Percentiles rank a stretch among this genome's conserved stretches.
These are phyloP conservation scores for Morus bassanus DNA, from an alignment of 2,797 vertebrate species.

Conservation along the genomic window DNA sequence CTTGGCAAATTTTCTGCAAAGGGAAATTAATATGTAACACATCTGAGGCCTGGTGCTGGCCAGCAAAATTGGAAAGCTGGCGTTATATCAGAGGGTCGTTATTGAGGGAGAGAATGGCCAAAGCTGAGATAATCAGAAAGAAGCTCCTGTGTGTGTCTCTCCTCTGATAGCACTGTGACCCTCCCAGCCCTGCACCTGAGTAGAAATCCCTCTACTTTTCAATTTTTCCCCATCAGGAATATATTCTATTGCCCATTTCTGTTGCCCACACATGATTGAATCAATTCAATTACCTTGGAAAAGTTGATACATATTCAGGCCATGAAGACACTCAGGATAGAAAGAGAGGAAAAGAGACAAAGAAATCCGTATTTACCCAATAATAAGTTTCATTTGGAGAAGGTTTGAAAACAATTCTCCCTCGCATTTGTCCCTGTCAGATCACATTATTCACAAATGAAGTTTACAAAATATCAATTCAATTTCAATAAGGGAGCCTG, in stretches of 20 bases:
- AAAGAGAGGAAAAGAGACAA: conserved; percentile 81
- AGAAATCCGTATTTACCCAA: conserved; percentile 94
- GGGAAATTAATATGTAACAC: conserved; percentile 99
- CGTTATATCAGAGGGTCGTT: conserved; percentile 83
- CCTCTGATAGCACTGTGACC: conserved; percentile 80
- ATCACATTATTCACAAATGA: conserved; percentile 99
- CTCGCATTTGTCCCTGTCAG: conserved; percentile 99
- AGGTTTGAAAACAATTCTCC: conserved; percentile 98
- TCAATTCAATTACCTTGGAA: conserved; percentile 95
- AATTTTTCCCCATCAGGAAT: conserved; percentile 88
- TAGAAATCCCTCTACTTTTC: conserved; percentile 79
- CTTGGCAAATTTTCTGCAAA: conserved; percentile 89
- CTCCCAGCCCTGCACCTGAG: conserved; percentile 58
- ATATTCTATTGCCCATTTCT: conserved; percentile 89
- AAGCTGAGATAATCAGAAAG: conserved; percentile 88
- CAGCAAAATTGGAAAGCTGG: conserved; percentile 86
- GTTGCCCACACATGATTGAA: conserved; percentile 90
- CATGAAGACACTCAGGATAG: conserved; percentile 71
- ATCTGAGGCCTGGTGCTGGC: conserved; percentile 85
- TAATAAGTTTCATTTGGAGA: conserved; percentile 99
- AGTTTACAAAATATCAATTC: conserved; percentile 99
- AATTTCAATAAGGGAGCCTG: conserved; percentile 90
- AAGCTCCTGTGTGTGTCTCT: conserved; percentile 85
- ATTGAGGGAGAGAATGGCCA: conserved; percentile 85
- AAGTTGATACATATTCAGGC: conserved; percentile 95